These are phyloP conservation scores for Nemopilema nomurai DNA, from an alignment of 30 jellyfish, hydroid and myxozoan genomes.

Conservation along the genomic window DNA sequence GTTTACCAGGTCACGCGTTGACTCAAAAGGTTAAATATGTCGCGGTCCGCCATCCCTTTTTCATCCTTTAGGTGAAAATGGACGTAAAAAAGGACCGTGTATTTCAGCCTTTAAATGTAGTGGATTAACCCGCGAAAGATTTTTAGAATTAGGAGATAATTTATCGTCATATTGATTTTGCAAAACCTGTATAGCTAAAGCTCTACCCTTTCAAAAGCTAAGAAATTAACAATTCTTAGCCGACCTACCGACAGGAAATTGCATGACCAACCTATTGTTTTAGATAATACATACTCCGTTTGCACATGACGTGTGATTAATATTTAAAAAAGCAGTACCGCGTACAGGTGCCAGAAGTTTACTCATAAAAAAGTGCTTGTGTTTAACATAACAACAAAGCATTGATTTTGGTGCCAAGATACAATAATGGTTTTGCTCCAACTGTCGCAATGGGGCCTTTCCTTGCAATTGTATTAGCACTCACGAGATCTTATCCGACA, in stretches of 20 bases:
- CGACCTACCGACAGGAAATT: too few relatives aligned
- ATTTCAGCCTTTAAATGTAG: constrained; percentile 11
- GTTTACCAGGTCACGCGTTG: too few relatives aligned
- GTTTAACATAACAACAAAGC: neutral
- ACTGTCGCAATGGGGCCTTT: neutral
- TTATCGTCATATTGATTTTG: constrained; percentile 7
- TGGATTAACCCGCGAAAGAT: neutral
- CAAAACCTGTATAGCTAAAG: neutral
- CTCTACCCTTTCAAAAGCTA: neutral
- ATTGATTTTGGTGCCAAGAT: neutral
- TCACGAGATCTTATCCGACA: constrained; percentile 5
- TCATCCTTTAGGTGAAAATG: too few relatives aligned
- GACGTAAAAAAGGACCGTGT: too few relatives aligned
- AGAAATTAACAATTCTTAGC: neutral
- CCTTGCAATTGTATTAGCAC: constrained; percentile 6
- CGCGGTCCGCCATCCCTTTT: too few relatives aligned
- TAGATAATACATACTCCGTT: too few relatives aligned
- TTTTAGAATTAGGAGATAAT: neutral
- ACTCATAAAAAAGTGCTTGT: constrained; percentile 23
- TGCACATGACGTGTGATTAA: constrained; percentile 1
- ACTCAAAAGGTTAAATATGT: too few relatives aligned
- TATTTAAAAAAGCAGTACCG: neutral
- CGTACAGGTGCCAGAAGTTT: neutral
- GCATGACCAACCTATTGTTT: too few relatives aligned
- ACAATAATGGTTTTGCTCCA: constrained; percentile 13